phyloP scores from a whole-genome alignment of 1,140 invertebrate genomes.

The Brevipalpus yothersi region DNA sequence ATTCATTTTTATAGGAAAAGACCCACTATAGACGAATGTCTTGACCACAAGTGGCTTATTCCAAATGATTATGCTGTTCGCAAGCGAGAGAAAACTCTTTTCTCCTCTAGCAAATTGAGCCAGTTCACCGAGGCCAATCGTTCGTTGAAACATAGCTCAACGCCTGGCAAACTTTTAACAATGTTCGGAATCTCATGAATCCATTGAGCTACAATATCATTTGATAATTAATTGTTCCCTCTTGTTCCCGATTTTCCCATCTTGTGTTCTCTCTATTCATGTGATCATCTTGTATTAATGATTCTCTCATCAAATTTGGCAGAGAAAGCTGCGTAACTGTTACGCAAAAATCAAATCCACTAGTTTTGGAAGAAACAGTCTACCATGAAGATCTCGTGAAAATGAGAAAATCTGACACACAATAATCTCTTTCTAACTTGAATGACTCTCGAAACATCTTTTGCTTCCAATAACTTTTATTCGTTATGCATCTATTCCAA shows the following conservation, averaged over 20 bases:
- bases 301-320: too few relatives aligned
- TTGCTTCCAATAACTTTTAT: too few relatives aligned
- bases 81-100: constrained; percentile 62
- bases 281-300: too few relatives aligned
- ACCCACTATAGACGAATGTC: constrained; percentile 70
- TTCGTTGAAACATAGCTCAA: not conserved
- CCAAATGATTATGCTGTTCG: constrained; percentile 75
- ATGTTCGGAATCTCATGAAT: not conserved
- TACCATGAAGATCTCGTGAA: too few relatives aligned
- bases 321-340: too few relatives aligned
- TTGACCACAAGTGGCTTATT: constrained; percentile 81
- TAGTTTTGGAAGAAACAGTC: too few relatives aligned
- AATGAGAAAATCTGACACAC: too few relatives aligned
- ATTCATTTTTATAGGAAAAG: constrained; percentile 43
- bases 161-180: not conserved
- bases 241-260: not conserved
- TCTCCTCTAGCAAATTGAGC: constrained; percentile 31
- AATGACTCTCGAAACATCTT: too few relatives aligned
- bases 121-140: not conserved
- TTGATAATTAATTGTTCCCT: not conserved
- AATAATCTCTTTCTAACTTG: too few relatives aligned
- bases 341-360: too few relatives aligned
- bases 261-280: not conserved
- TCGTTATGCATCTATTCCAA: too few relatives aligned
- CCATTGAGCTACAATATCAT: not conserved